Conservation (phyloP, 2,113 vertebrate genomes). For the Pelobates fuscus region DNA sequence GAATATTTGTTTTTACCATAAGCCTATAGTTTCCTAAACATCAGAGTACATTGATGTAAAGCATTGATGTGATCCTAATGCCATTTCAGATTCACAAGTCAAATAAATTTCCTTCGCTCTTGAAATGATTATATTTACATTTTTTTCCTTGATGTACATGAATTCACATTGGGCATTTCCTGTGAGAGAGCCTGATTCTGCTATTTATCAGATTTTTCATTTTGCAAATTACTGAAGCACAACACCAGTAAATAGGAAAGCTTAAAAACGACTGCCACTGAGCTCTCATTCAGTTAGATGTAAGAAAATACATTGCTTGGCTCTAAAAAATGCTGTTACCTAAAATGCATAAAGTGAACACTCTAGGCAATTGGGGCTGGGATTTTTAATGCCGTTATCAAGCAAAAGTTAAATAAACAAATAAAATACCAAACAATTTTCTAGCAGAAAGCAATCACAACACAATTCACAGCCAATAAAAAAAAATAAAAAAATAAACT, state of each 20-base stretch:
- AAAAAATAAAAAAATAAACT: no score
- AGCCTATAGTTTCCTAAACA: conserved; percentile 22
- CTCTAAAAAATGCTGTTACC: neutral
- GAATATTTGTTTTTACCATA: conserved; percentile 18
- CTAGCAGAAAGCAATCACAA: no score
- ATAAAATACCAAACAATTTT: no score
- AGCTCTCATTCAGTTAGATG: conserved; percentile 12
- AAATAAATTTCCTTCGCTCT: conserved; percentile 21
- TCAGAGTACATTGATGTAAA: conserved; percentile 18
- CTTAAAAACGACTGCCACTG: conserved; percentile 2
- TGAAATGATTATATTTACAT: conserved; percentile 46
- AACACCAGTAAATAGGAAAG: conserved; percentile 43
- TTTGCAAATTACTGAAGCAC: conserved; percentile 41
- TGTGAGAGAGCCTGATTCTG: conserved; percentile 14
- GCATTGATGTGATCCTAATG: conserved; percentile 27
- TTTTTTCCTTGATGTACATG: conserved; percentile 16
- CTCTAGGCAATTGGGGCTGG: neutral
- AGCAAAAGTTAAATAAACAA: no score
- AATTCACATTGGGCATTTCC: neutral
- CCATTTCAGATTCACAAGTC: conserved; percentile 32
- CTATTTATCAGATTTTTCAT: conserved; percentile 48
- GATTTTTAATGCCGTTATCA: no score
- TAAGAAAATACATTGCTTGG: conserved; percentile 18
- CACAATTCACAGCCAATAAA: no score
- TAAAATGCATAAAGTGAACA: conserved; percentile 1